Base-by-base conservation (phyloP, 2,113 vertebrate genomes). In the Athene noctua region DNA sequence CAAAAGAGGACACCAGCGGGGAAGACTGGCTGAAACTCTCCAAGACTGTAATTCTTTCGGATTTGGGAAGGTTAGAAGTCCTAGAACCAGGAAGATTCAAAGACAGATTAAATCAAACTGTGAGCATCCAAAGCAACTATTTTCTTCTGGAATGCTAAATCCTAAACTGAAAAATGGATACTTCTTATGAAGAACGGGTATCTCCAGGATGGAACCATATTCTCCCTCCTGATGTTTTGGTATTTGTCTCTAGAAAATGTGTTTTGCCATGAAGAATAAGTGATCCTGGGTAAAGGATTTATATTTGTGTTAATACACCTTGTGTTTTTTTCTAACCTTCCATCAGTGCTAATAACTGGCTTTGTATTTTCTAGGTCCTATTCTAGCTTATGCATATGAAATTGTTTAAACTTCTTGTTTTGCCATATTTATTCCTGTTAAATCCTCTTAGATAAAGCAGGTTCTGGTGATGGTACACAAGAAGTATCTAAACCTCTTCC, bases 391-490 rank as follows among this genome's bases (percentile, higher is more conserved):
- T 98, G 97, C 98, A 97, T 99, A 98, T 99, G 97, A 98, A 98
- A 98, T 98, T 99, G 99, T 99, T 98, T 99, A 99, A 99, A 99
- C 99, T 98, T 98, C 98, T 98, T 99, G 98, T 99, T 99, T 99
- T 99, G 99, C 99, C 99, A 98, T 99, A 99, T 99, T 99, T 98
- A 99, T 99, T 99, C 99, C 99, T 99, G 98, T 99, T 99, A 99
- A 99, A 99, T 99, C 99, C 99, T 99, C 99, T 99, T 99, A 99
- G 99, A 99, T 99, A 98, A 99, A 99, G 99, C 99, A 99, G 99
- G 99, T 99, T 99, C 99, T 99, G 99, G 99, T 99, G 99, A 99
- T 99, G 99, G 98, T 99, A 99, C 99, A 99, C 99, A 98, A 98
- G 99, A 99, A 99, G 99, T 99, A 99, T 99, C 99, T 99, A 99